Percentiles rank a stretch among this genome's conserved stretches.
phyloP scores from a whole-genome alignment of 2,797 vertebrate species.

The Sphenopsis melanotis region DNA sequence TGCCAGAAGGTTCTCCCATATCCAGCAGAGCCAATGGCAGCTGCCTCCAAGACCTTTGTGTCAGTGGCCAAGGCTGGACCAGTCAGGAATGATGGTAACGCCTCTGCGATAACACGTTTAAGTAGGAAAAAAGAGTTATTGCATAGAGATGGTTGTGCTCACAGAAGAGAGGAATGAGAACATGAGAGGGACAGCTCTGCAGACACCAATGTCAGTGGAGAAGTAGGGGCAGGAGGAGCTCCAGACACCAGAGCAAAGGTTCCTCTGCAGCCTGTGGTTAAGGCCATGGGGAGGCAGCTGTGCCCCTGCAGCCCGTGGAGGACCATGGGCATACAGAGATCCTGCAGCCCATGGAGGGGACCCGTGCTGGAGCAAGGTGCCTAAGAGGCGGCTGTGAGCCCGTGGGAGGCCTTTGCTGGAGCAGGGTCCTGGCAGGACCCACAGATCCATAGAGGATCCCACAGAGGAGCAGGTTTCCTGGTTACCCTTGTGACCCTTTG shows the following conservation, averaged over 20 bases:
- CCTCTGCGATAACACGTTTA: background rate
- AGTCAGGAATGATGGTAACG: background rate
- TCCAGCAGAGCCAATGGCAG: background rate
- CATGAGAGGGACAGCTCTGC: background rate
- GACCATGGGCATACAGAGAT: background rate
- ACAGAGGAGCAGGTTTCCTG: background rate
- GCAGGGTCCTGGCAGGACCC: background rate
- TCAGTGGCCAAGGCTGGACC: background rate
- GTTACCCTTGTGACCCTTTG: too few relatives aligned
- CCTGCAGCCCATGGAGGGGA: background rate
- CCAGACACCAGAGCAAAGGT: background rate
- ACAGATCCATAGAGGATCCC: background rate
- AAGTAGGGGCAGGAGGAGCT: background rate
- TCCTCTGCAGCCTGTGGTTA: background rate
- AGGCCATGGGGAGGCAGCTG: background rate
- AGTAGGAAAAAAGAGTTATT: background rate
- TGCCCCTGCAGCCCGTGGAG: background rate
- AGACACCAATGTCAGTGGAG: background rate
- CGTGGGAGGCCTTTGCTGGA: background rate
- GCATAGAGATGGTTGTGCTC: background rate
- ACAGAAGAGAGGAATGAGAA: background rate
- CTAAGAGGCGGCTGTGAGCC: background rate
- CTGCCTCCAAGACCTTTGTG: fast-evolving
- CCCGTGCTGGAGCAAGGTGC: fast-evolving
- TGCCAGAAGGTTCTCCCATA: background rate